These are phyloP conservation scores for Notodonta ziczac DNA, from an alignment of 2,888 invertebrate species.

Conservation along the genomic window DNA sequence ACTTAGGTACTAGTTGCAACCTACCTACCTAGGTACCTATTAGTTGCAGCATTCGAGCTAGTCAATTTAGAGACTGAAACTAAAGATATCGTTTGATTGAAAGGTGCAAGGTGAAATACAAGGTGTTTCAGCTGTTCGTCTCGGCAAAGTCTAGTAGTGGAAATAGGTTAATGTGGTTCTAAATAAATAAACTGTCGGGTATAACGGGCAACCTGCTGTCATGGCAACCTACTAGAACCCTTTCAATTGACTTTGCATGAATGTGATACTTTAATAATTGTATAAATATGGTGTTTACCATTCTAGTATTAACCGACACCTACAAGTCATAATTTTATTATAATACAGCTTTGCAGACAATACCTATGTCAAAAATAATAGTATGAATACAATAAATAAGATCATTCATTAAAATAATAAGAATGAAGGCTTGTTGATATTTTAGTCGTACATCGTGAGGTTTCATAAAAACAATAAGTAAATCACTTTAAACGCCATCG, in stretches of 20 bases:
- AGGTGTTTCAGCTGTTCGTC: neutral
- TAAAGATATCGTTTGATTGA: neutral
- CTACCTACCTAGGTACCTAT: too few species aligned
- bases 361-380: too few species aligned
- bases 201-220: neutral
- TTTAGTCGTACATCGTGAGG: neutral
- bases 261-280: too few species aligned
- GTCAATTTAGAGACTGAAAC: too few species aligned
- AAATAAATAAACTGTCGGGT: neutral
- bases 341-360: too few species aligned
- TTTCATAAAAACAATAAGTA: neutral
- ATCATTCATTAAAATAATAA: slow-evolving; percentile 6
- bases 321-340: too few species aligned
- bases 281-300: too few species aligned
- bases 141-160: neutral
- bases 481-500: neutral
- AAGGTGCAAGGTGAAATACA: neutral
- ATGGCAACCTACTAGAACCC: neutral
- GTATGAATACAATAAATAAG: neutral
- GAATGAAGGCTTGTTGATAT: slow-evolving; percentile 4
- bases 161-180: neutral
- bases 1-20: too few species aligned
- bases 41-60: too few species aligned
- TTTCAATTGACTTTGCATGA: neutral
- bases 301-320: too few species aligned